phyloP scores from a whole-genome alignment of 2,888 invertebrate species.

The Auanema freiburgensis region DNA sequence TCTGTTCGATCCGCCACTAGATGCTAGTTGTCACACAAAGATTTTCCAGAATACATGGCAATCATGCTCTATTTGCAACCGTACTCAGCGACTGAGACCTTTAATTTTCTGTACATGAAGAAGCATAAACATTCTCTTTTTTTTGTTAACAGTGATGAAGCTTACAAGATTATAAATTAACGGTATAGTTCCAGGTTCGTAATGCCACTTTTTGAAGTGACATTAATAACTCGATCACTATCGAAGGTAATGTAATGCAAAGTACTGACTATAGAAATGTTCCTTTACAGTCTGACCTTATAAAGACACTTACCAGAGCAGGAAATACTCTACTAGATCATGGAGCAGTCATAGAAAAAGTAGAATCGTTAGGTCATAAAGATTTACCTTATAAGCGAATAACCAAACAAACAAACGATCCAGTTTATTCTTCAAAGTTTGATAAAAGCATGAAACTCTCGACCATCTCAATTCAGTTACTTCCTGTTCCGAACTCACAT shows the following conservation, averaged over 20 bases:
- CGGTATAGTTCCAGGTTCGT: too few species aligned
- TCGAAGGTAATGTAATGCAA: constrained; percentile 45
- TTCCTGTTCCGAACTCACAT: constrained; percentile 54
- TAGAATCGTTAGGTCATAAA: constrained; percentile 56
- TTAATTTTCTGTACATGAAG: too few species aligned
- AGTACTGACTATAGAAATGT: neutral
- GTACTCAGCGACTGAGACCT: too few species aligned
- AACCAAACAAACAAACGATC: constrained; percentile 55
- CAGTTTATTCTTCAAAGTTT: constrained; percentile 56
- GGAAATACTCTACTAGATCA: constrained; percentile 55
- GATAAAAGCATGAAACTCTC: constrained; percentile 2
- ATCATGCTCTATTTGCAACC: too few species aligned
- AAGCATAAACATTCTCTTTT: neutral
- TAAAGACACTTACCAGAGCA: constrained; percentile 52
- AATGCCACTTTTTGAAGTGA: constrained; percentile 61
- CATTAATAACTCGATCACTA: constrained; percentile 53
- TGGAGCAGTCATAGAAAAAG: constrained; percentile 59
- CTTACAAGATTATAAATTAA: too few species aligned
- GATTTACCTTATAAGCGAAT: constrained; percentile 55
- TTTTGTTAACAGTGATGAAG: neutral
- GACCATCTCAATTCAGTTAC: constrained; percentile 31
- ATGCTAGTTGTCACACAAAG: too few species aligned
- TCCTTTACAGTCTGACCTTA: constrained; percentile 47
- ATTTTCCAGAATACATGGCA: too few species aligned
- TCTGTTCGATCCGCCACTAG: too few species aligned